Percentiles rank a stretch among this genome's conserved stretches.
These are phyloP conservation scores for Macropis europaea DNA, from an alignment of 2,888 invertebrate genomes.

Conservation along the genomic window DNA sequence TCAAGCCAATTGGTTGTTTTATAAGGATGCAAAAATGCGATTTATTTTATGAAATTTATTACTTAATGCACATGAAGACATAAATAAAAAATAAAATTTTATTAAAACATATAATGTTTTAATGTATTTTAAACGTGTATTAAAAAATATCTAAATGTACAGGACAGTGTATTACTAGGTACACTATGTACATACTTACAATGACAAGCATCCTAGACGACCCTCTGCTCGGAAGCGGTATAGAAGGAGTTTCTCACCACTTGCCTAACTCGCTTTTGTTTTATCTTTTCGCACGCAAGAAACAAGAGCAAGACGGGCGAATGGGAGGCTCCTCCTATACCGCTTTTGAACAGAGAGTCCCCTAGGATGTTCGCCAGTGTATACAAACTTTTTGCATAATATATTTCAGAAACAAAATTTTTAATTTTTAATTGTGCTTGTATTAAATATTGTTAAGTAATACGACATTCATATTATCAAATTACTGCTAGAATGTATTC, in stretches of 20 bases:
- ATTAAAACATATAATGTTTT: not conserved
- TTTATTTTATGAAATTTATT: slow-evolving; percentile 2
- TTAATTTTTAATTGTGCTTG: slow-evolving; percentile 31
- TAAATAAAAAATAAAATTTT: slow-evolving; percentile 9
- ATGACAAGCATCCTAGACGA: no score
- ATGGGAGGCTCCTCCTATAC: no score
- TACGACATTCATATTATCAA: slow-evolving; percentile 28
- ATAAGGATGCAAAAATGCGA: not conserved
- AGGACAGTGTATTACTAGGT: not conserved
- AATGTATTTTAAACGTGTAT: slow-evolving; percentile 3
- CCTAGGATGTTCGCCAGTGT: no score
- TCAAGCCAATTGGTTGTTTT: not conserved
- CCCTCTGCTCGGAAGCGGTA: no score
- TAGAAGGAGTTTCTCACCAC: no score
- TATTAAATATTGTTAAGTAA: slow-evolving; percentile 35
- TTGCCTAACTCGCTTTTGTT: no score
- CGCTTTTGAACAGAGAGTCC: no score
- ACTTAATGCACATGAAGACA: not conserved
- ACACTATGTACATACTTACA: no score
- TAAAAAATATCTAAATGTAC: not conserved
- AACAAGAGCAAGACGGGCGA: no score
- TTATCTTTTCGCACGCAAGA: no score
- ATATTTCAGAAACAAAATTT: slow-evolving; percentile 1
- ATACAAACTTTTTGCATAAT: slow-evolving; percentile 18
- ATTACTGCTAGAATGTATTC: slow-evolving; percentile 9